Conservation (phyloP, 2,113 vertebrate species). For the Catharus fuscescens region DNA sequence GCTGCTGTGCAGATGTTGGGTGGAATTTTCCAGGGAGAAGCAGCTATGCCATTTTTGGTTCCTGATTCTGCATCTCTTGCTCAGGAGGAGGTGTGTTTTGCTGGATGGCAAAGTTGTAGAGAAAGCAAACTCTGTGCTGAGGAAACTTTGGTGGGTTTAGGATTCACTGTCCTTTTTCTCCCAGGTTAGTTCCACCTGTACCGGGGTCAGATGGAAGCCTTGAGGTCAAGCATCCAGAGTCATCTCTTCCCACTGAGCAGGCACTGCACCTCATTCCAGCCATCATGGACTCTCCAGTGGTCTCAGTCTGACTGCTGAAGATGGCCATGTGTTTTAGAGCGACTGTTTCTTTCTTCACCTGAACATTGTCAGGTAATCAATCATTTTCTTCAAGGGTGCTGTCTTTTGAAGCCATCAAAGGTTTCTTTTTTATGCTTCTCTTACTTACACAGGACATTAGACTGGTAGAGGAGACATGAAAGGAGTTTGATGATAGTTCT, state of each 20-base stretch:
- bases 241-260: background rate
- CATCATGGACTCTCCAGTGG: background rate
- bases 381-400: background rate
- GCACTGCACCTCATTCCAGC: background rate
- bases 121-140: background rate
- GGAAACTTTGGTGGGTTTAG: background rate
- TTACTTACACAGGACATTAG: background rate
- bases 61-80: background rate
- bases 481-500: background rate
- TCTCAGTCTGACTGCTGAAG: background rate
- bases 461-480: background rate
- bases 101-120: background rate
- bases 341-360: background rate
- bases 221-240: background rate
- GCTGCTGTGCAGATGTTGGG: conserved; percentile 52
- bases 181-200: background rate
- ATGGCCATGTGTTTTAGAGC: background rate
- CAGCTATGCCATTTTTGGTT: background rate
- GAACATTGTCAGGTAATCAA: background rate
- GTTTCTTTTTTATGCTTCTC: background rate
- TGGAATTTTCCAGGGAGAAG: conserved; percentile 54
- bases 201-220: background rate
- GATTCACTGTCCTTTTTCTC: background rate
- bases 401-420: background rate
- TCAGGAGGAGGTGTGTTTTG: background rate